phyloP scores from a whole-genome alignment of 2,888 invertebrate species.

The Neocrepidodera transversa region DNA sequence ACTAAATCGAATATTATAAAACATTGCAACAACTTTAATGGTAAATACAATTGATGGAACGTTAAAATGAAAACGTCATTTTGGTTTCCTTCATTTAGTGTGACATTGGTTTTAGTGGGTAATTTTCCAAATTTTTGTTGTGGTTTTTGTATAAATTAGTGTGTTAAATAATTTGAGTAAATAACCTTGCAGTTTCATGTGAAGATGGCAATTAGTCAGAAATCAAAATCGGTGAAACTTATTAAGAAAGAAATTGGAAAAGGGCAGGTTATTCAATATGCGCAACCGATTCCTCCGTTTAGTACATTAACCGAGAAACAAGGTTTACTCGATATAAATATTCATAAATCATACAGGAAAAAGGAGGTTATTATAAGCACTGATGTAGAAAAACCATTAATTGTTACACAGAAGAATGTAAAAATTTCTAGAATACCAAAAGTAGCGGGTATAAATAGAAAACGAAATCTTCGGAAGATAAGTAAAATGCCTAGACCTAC shows the following conservation, averaged over 20 bases:
- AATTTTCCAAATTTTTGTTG: no score
- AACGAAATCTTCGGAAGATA: neutral
- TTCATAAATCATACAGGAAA: neutral
- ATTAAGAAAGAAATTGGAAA: neutral
- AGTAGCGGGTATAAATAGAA: neutral
- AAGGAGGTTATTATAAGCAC: neutral
- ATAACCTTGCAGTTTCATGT: neutral
- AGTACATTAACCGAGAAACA: conserved; percentile 1
- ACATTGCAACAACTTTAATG: no score
- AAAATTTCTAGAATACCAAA: neutral
- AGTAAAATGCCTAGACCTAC: neutral
- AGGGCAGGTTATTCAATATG: neutral
- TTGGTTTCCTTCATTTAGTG: neutral
- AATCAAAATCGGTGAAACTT: neutral
- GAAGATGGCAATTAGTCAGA: neutral
- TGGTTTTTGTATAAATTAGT: neutral
- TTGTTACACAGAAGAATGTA: neutral
- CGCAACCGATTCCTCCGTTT: neutral
- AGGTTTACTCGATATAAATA: neutral
- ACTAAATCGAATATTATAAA: no score
- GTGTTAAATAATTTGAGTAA: neutral
- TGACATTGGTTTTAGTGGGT: neutral
- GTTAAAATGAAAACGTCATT: neutral
- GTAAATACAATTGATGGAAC: no score
- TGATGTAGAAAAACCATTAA: neutral